Conservation (phyloP, 2,888 invertebrate species). For the Dioctria rufipes region DNA sequence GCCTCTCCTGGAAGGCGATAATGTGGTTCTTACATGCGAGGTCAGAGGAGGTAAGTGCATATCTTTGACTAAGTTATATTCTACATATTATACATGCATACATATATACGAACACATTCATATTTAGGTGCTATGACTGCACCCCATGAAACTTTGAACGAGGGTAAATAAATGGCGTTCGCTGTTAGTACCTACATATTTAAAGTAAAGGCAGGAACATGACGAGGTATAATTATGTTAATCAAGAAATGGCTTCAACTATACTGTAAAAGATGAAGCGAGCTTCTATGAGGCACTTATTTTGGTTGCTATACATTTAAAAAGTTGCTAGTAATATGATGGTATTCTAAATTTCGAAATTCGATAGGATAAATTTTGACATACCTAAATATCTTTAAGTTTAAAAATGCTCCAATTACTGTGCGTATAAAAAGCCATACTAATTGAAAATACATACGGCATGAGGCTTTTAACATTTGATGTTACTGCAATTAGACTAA, state of each 20-base stretch:
- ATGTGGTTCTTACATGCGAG: slow-evolving; percentile 87
- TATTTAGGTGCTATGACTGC: neutral
- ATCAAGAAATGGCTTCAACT: neutral
- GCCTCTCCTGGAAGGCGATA: slow-evolving; percentile 86
- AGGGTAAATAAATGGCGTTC: slow-evolving; percentile 14
- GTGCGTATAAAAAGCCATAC: too few relatives aligned
- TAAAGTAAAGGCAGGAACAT: neutral
- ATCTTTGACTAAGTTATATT: neutral
- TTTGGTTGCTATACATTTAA: too few relatives aligned
- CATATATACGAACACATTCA: neutral
- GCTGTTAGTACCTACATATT: neutral
- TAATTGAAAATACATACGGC: too few relatives aligned
- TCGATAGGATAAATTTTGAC: too few relatives aligned
- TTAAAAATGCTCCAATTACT: too few relatives aligned
- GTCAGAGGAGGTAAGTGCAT: slow-evolving; percentile 86
- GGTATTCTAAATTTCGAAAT: too few relatives aligned
- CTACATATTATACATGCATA: neutral
- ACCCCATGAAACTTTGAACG: slow-evolving; percentile 12
- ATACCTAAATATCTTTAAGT: too few relatives aligned
- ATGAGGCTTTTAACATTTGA: too few relatives aligned
- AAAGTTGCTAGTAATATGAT: too few relatives aligned
- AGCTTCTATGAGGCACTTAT: too few relatives aligned
- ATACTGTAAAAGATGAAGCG: too few relatives aligned
- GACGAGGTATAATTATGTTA: slow-evolving; percentile 34
- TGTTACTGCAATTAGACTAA: too few relatives aligned